Conservation (phyloP, 2,888 invertebrate genomes). For the Microplitis manilae region DNA sequence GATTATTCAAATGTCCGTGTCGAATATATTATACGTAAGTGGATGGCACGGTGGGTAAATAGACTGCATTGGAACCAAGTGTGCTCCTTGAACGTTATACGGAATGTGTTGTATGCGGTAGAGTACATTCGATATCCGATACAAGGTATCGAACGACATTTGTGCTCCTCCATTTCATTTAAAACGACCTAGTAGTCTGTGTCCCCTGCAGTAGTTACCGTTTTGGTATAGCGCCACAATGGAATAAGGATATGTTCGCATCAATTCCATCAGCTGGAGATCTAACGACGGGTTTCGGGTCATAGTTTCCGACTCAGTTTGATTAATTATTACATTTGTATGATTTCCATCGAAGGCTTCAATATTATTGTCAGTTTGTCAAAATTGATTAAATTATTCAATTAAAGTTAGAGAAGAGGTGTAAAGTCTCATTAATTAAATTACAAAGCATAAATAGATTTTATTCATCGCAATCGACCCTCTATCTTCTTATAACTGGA, state of each 20-base stretch:
- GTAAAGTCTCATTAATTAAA: no score
- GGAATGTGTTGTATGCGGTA: constrained; percentile 23
- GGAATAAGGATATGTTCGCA: not conserved
- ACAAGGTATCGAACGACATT: constrained; percentile 19
- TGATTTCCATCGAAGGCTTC: no score
- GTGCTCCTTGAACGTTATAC: constrained; percentile 5
- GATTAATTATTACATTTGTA: no score
- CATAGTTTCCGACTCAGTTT: no score
- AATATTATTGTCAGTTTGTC: not conserved
- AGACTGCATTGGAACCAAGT: constrained; percentile 27
- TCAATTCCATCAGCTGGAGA: not conserved
- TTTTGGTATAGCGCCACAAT: not conserved
- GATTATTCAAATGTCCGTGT: constrained; percentile 50
- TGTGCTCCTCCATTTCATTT: constrained; percentile 32
- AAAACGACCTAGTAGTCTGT: constrained; percentile 1
- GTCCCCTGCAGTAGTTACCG: not conserved
- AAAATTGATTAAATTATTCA: not conserved
- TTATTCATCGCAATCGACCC: no score
- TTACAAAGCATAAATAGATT: no score
- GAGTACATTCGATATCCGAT: constrained; percentile 37
- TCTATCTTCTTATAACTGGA: not conserved
- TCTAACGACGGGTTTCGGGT: no score
- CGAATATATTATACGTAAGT: constrained; percentile 37
- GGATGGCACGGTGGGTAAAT: constrained; percentile 22
- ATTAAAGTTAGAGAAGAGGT: not conserved